phyloP scores from a whole-genome alignment of 2,797 vertebrate genomes.

The Poeciliopsis infans region DNA sequence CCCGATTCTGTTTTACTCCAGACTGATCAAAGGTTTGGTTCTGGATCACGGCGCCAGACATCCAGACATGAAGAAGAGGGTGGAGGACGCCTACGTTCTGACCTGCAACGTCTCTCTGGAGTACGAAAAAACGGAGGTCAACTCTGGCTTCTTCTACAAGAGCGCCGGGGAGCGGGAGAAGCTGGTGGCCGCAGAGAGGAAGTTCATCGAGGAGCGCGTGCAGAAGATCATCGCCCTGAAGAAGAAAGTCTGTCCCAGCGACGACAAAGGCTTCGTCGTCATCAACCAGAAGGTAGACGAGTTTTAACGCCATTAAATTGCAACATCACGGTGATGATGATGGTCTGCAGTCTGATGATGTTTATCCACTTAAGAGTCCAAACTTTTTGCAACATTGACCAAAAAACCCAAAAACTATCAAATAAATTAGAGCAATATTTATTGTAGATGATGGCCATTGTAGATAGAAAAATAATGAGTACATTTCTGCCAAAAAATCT shows the following conservation, averaged over 20 bases:
- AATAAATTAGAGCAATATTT: too few relatives aligned
- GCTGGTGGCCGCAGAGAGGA: conserved; percentile 93
- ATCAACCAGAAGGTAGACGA: conserved; percentile 92
- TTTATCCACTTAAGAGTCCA: not conserved
- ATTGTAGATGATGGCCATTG: too few relatives aligned
- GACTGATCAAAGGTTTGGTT: conserved; percentile 93
- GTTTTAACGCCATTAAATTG: not conserved
- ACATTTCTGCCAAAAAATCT: too few relatives aligned
- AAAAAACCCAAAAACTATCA: too few relatives aligned
- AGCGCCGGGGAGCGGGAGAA: conserved; percentile 94
- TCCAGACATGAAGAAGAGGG: conserved; percentile 98
- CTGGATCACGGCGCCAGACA: conserved; percentile 96
- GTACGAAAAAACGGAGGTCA: conserved; percentile 98
- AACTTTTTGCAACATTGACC: too few relatives aligned
- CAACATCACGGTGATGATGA: not conserved
- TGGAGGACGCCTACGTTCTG: conserved; percentile 92
- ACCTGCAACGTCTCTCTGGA: conserved; percentile 96
- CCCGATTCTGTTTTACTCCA: conserved; percentile 42
- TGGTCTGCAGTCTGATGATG: not conserved
- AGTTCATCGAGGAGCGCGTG: conserved; percentile 95
- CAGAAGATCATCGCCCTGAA: conserved; percentile 94
- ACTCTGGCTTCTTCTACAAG: conserved; percentile 99
- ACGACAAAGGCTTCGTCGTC: conserved; percentile 92
- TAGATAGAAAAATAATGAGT: too few relatives aligned
- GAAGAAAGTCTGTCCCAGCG: conserved; percentile 86